Conservation (phyloP, 2,797 vertebrate species). For the Oreochromis mossambicus region DNA sequence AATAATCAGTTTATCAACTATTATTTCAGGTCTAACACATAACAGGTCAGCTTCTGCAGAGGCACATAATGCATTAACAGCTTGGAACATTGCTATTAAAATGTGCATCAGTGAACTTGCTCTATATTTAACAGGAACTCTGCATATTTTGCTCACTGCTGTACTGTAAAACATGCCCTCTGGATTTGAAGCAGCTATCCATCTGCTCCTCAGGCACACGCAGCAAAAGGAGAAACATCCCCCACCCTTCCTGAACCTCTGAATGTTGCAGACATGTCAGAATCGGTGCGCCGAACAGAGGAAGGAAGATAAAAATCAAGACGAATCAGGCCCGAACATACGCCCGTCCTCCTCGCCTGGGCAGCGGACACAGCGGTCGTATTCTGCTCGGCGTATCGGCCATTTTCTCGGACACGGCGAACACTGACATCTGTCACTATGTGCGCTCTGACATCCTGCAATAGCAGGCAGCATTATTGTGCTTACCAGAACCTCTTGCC, state of each 20-base stretch:
- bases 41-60: background rate
- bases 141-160: background rate
- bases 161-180: background rate
- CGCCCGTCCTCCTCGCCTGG: background rate
- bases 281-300: background rate
- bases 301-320: conserved; percentile 25
- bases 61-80: background rate
- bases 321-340: conserved; percentile 9
- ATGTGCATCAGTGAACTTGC: background rate
- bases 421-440: conserved; percentile 42
- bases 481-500: conserved; percentile 21
- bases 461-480: background rate
- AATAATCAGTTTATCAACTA: background rate
- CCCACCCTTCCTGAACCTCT: background rate
- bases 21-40: background rate
- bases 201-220: background rate
- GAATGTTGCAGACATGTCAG: conserved; percentile 25
- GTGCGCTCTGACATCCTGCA: background rate
- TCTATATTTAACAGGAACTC: background rate
- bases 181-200: background rate
- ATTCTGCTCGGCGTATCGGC: conserved; percentile 5
- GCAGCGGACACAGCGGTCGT: background rate
- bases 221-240: background rate
- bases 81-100: background rate
- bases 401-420: conserved; percentile 24